Evolutionary conservation across 2,113 vertebrate genomes (phyloP).

Genomic region (Carassius auratus): DNA sequence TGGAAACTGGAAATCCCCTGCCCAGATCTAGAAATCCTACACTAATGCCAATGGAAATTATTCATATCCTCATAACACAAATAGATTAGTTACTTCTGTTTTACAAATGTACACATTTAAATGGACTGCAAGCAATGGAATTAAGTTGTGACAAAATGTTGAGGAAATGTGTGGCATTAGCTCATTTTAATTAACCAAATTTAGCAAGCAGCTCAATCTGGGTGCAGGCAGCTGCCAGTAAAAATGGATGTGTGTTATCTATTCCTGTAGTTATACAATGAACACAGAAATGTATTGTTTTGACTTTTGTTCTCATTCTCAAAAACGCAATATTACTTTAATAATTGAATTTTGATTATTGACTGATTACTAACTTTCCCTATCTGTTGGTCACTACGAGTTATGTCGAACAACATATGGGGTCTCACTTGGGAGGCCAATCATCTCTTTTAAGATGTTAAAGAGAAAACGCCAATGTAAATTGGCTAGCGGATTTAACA

Average conservation of each 20-base stretch:
- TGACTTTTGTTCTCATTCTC: neutral
- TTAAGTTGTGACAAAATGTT: neutral
- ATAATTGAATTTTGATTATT: conserved; percentile 25
- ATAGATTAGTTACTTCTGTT: neutral
- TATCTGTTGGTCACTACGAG: too few species aligned
- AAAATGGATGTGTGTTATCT: conserved; percentile 55
- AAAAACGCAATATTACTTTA: neutral
- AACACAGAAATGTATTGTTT: neutral
- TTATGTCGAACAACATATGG: too few species aligned
- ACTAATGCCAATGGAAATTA: neutral
- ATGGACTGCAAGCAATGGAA: neutral
- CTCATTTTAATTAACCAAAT: neutral
- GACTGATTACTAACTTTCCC: neutral
- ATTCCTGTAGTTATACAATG: neutral
- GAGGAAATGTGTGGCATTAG: conserved; percentile 1
- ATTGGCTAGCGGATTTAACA: too few species aligned
- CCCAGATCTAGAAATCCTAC: neutral
- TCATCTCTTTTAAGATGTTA: too few species aligned
- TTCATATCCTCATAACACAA: neutral
- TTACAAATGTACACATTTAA: neutral
- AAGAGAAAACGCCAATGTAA: too few species aligned
- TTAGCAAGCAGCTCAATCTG: neutral
- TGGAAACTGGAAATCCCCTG: neutral
- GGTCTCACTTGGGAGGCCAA: too few species aligned
- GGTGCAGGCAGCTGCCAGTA: conserved; percentile 33